Evolutionary conservation across 2,113 vertebrate genomes (phyloP).

Genomic region (Charina bottae): DNA sequence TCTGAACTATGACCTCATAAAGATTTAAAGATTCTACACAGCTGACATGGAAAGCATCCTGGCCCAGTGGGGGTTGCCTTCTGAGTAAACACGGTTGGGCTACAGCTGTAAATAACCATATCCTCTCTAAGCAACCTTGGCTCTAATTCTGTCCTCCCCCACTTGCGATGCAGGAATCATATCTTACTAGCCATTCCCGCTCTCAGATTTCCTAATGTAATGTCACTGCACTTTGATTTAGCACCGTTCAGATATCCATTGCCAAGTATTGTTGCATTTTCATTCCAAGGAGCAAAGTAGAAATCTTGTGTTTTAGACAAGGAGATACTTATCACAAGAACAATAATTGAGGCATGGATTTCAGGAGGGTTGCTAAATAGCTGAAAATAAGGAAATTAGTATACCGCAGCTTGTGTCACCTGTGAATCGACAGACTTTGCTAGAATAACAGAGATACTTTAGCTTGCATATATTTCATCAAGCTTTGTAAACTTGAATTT

Average conservation of each 20-base stretch:
- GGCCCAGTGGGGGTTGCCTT: background rate
- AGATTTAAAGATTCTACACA: background rate
- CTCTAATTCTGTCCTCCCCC: background rate
- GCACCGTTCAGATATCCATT: background rate
- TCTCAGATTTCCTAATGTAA: background rate
- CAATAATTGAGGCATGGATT: background rate
- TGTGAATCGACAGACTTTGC: background rate
- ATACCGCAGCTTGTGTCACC: background rate
- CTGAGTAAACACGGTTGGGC: background rate
- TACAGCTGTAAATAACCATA: background rate
- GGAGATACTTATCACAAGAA: background rate
- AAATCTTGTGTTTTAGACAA: background rate
- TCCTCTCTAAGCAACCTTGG: background rate
- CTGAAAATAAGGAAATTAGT: background rate
- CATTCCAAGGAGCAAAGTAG: background rate
- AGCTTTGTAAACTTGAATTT: background rate
- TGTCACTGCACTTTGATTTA: background rate
- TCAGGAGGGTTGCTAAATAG: background rate
- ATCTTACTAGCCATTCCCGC: background rate
- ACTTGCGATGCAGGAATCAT: background rate
- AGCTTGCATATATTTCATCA: background rate
- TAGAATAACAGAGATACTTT: background rate
- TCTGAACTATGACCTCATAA: background rate
- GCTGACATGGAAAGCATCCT: background rate
- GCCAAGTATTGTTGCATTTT: background rate